Evolutionary conservation across 2,888 invertebrate genomes (phyloP), one percentile per base, ranked within the genome.

Genomic region (Brachylomia viminalis): DNA sequence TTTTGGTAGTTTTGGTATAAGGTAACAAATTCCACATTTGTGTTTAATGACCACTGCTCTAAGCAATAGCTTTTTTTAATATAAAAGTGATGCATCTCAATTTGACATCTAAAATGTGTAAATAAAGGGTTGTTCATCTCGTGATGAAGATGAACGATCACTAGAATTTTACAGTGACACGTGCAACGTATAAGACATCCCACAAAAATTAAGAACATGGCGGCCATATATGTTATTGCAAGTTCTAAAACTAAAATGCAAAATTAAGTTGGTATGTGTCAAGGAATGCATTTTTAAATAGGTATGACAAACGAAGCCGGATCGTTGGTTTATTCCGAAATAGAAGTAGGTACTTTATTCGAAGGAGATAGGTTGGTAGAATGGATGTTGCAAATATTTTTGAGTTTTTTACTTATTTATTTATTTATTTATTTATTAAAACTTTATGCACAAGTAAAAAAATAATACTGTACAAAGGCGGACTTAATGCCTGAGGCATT

Each of bases 11-110:
- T 38, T 4, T n/a, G n/a, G n/a, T 5, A 38, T 38, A 38, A 38
- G 11, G 2, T 27, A 42, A 11, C 30, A 2, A 47, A 71, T 67
- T 5, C 23, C 68, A 52, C 23, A 33, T n/a, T n/a, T 8, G 17
- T 67, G 30, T 42, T 23, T 23, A n/a, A n/a, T n/a, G 33, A 27
- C 20, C 1, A 23, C 3, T 20, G 13, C 8, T 42, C 5, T 5
- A 45, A 2, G 11, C 20, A 69, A 42, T 23, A 56, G 10, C 11
- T 6, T 4, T 17, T 30, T 61, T 58, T 65, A 58, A 33, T 64
- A 17, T 38, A 2, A 38, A 75, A 65, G 59, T 33, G 70, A 87
- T 89, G 52, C 75, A 79, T 90, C 85, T 86, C 78, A 83, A 89
- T 90, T 81, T 82, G 87, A 30, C 79, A 80, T 33, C 17, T 23